Evolutionary conservation across 2,113 vertebrate genomes (phyloP).

Genomic region (Percina caprodes): DNA sequence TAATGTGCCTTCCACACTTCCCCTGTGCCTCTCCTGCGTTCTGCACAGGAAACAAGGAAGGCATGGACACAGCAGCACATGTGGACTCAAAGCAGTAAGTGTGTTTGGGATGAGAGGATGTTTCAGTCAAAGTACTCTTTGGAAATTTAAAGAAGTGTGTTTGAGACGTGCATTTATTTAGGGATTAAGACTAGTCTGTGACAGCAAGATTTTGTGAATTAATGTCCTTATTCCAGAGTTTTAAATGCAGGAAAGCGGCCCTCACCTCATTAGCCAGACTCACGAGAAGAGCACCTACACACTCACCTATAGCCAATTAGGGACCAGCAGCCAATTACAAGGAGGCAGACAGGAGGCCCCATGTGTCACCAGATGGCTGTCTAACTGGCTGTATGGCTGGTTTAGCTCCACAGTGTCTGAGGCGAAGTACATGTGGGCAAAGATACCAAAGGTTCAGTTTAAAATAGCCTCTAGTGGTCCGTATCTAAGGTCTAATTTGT

Average conservation of each 20-base stretch:
- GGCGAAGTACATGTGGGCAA: conserved; percentile 26
- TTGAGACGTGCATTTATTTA: conserved; percentile 8
- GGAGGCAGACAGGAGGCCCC: conserved; percentile 50
- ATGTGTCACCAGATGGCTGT: conserved; percentile 57
- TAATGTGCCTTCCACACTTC: conserved; percentile 19
- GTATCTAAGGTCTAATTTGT: background rate
- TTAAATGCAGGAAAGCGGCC: conserved; percentile 57
- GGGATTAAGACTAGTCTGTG: conserved; percentile 32
- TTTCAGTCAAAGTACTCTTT: conserved; percentile 25
- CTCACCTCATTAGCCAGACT: conserved; percentile 71
- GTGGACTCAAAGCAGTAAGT: conserved; percentile 1
- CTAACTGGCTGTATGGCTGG: conserved; percentile 38
- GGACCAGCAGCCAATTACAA: conserved; percentile 63
- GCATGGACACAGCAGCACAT: background rate
- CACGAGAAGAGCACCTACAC: conserved; percentile 63
- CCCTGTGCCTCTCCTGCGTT: conserved; percentile 2
- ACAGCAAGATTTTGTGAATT: conserved; percentile 55
- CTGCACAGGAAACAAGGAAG: conserved; percentile 47
- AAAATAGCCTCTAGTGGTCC: conserved; percentile 33
- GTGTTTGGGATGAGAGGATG: conserved; percentile 11
- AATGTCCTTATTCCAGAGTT: conserved; percentile 47
- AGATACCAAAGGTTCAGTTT: conserved; percentile 50
- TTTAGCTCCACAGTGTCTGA: conserved; percentile 5
- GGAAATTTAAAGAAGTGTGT: conserved; percentile 16
- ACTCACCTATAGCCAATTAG: conserved; percentile 76